A percentile compares a stretch with the other conserved stretches of the same genome.
phyloP scores from a whole-genome alignment of 2,797 vertebrate species.

The Microtus agrestis region DNA sequence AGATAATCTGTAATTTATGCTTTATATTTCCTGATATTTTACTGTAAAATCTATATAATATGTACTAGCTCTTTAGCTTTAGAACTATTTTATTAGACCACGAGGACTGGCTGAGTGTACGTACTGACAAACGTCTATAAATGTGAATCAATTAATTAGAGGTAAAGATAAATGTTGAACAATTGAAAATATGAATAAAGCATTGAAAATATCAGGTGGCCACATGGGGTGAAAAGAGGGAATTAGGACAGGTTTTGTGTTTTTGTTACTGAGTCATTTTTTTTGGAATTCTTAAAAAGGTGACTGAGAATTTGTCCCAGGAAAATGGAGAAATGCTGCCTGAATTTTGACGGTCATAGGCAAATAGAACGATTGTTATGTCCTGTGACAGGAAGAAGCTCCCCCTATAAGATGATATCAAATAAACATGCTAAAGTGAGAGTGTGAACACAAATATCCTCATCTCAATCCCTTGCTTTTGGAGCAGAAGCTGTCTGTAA shows the following conservation, averaged over 20 bases:
- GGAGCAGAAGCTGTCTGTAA: not conserved
- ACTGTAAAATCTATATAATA: constrained; percentile 45
- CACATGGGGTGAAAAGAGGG: not conserved
- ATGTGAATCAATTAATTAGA: not conserved
- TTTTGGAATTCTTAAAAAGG: not conserved
- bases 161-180: not conserved
- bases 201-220: not conserved
- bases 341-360: not conserved
- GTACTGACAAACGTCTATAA: constrained; percentile 29
- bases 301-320: not conserved
- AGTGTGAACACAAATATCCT: not conserved
- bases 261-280: not conserved
- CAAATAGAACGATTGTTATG: not conserved
- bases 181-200: not conserved
- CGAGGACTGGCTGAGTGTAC: not conserved
- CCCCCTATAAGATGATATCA: not conserved
- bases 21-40: constrained; percentile 32
- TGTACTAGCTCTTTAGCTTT: constrained; percentile 26
- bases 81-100: constrained; percentile 39
- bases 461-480: not conserved
- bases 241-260: not conserved
- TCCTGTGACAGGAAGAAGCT: not conserved
- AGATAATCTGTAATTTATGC: not conserved
- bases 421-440: not conserved
- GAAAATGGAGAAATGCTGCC: not conserved